Percentiles rank a stretch among this genome's conserved stretches.
phyloP scores from a whole-genome alignment of 2,888 invertebrate species.

The Liopterus haemorrhoidalis region DNA sequence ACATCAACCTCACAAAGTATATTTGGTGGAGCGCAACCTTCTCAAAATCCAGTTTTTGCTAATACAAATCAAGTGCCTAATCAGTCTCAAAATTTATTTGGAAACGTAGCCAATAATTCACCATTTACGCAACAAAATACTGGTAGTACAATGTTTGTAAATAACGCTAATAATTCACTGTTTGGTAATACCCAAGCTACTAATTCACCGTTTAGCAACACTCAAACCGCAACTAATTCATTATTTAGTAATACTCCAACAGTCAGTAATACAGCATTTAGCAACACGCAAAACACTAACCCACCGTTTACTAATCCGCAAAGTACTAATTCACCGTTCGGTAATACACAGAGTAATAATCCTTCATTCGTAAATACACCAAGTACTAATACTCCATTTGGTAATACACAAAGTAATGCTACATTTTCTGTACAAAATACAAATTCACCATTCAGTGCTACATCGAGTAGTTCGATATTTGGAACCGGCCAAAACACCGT shows the following conservation, averaged over 20 bases:
- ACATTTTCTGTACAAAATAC: slow-evolving; percentile 6
- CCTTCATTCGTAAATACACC: slow-evolving; percentile 24
- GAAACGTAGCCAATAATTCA: too few relatives aligned
- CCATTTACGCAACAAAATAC: too few relatives aligned
- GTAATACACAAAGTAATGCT: not conserved
- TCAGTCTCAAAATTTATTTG: too few relatives aligned
- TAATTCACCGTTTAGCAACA: slow-evolving; percentile 9
- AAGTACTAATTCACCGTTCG: slow-evolving; percentile 14
- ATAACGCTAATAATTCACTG: not conserved
- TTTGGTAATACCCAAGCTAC: not conserved
- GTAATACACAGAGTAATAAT: slow-evolving; percentile 14
- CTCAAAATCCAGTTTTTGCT: too few relatives aligned
- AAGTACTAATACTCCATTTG: slow-evolving; percentile 3
- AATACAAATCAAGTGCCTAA: too few relatives aligned
- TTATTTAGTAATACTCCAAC: not conserved
- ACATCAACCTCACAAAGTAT: too few relatives aligned
- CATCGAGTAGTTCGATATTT: too few relatives aligned
- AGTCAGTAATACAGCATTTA: slow-evolving; percentile 9
- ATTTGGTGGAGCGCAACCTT: too few relatives aligned
- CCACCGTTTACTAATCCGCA: slow-evolving; percentile 9
- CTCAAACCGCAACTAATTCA: not conserved
- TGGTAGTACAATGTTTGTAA: not conserved
- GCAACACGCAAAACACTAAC: slow-evolving; percentile 9
- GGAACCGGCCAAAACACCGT: not conserved
- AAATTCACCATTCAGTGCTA: slow-evolving; percentile 15